A percentile compares a stretch with the other conserved stretches of the same genome.
phyloP scores from a whole-genome alignment of 2,888 invertebrate species.

The Chorisops tibialis region DNA sequence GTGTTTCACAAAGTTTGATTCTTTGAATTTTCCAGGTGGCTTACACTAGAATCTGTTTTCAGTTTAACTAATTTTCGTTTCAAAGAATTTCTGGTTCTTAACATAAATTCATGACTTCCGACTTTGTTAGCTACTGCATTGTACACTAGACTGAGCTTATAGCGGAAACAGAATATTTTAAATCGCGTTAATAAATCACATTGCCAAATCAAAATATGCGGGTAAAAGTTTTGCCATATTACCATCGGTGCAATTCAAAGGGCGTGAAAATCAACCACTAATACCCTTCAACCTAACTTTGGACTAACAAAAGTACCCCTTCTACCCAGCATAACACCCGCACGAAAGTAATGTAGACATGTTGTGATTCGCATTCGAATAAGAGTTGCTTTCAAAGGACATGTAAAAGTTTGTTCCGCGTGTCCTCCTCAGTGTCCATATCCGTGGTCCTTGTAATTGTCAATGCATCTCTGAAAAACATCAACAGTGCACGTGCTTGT shows the following conservation, averaged over 20 bases:
- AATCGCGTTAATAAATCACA: slow-evolving; percentile 30
- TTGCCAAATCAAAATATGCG: slow-evolving; percentile 18
- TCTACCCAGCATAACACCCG: slow-evolving; percentile 6
- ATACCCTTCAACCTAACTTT: slow-evolving; percentile 1
- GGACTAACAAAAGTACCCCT: slow-evolving; percentile 13
- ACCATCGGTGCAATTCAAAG: not conserved
- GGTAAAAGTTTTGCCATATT: slow-evolving; percentile 11
- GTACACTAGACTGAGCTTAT: no score
- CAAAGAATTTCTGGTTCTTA: no score
- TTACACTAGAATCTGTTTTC: no score
- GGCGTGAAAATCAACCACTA: slow-evolving; percentile 23
- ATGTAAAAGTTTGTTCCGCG: slow-evolving; percentile 12
- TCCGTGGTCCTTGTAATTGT: slow-evolving; percentile 22
- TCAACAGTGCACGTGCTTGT: slow-evolving; percentile 31
- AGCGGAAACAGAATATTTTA: no score
- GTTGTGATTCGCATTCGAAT: slow-evolving; percentile 2
- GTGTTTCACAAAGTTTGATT: no score
- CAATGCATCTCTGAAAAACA: slow-evolving; percentile 28
- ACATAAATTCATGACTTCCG: no score
- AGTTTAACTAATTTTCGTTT: no score
- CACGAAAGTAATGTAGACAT: slow-evolving; percentile 20
- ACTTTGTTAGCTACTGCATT: no score
- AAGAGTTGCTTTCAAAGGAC: slow-evolving; percentile 11
- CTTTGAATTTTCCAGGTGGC: no score
- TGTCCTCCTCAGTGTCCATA: slow-evolving; percentile 18